phyloP scores from a whole-genome alignment of 2,113 vertebrate species.

The Cricetomys ansorgei region DNA sequence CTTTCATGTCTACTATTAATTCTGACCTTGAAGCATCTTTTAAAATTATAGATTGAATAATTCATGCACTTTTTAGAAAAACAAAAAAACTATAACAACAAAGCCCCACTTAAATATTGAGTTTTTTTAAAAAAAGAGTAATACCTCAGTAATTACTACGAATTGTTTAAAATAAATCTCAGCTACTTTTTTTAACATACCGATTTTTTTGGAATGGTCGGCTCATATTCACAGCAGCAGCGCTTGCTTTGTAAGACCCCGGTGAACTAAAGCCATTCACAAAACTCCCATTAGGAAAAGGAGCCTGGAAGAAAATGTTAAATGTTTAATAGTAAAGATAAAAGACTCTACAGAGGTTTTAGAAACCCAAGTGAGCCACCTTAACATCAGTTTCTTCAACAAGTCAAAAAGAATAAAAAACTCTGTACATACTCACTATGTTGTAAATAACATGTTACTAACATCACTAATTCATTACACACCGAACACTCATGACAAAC shows the following conservation, averaged over 20 bases:
- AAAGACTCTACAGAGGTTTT: not conserved
- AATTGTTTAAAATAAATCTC: slow-evolving; percentile 47
- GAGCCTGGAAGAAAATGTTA: slow-evolving; percentile 89
- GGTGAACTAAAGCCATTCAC: slow-evolving; percentile 96
- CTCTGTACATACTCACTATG: not conserved
- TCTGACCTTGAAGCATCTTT: not conserved
- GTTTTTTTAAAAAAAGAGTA: not conserved
- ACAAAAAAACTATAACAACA: too few species aligned
- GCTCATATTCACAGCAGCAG: slow-evolving; percentile 92
- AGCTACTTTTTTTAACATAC: slow-evolving; percentile 85
- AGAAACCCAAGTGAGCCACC: not conserved
- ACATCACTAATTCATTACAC: not conserved
- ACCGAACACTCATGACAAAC: slow-evolving; percentile 25
- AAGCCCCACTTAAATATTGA: too few species aligned
- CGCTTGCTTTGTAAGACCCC: slow-evolving; percentile 94
- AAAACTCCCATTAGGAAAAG: slow-evolving; percentile 97
- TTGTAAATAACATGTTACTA: slow-evolving; percentile 24
- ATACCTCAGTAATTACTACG: not conserved
- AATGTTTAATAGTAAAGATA: slow-evolving; percentile 46
- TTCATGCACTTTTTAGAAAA: not conserved
- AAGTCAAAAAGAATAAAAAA: slow-evolving; percentile 32
- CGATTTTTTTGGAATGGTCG: slow-evolving; percentile 97
- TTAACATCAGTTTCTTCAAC: not conserved
- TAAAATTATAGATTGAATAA: not conserved
- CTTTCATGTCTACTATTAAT: not conserved